A percentile compares a stretch with the other conserved stretches of the same genome.
Evolutionary conservation across 2,797 vertebrate species (phyloP).

Genomic region (Silurus aristotelis): DNA sequence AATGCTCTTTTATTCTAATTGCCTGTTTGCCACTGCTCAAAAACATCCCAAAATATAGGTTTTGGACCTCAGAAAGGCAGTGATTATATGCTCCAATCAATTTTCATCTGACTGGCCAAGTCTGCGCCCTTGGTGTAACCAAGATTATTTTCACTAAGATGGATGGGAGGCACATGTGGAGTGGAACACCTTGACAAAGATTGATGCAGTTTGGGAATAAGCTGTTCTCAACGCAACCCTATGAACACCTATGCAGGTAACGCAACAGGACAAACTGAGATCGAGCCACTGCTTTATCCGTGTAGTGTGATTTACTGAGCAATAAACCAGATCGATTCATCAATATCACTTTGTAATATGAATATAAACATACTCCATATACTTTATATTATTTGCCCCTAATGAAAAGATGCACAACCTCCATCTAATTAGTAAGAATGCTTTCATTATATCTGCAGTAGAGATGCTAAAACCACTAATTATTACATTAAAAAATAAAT

Average conservation of each 20-base stretch:
- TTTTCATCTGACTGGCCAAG: constrained; percentile 38
- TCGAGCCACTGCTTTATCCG: constrained; percentile 25
- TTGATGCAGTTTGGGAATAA: constrained; percentile 43
- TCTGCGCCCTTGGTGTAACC: constrained; percentile 41
- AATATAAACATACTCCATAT: not conserved
- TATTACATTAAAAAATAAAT: not conserved
- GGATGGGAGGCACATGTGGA: constrained; percentile 37
- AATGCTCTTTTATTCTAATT: not conserved
- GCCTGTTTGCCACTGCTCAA: not conserved
- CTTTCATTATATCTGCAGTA: not conserved
- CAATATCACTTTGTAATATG: not conserved
- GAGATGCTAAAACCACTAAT: not conserved
- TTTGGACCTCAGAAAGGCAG: not conserved
- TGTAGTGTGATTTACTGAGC: constrained; percentile 1
- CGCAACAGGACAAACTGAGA: constrained; percentile 32
- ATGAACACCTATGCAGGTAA: constrained; percentile 33
- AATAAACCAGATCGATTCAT: not conserved
- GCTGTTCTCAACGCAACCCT: constrained; percentile 19
- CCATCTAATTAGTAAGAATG: not conserved
- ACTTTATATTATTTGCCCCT: not conserved
- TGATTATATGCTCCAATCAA: constrained; percentile 40
- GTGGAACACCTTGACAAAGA: constrained; percentile 42
- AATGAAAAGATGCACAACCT: not conserved
- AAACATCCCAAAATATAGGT: not conserved
- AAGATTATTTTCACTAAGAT: constrained; percentile 48